Evolutionary conservation across 2,113 vertebrate species (phyloP).

Genomic region (Centropristis striata): DNA sequence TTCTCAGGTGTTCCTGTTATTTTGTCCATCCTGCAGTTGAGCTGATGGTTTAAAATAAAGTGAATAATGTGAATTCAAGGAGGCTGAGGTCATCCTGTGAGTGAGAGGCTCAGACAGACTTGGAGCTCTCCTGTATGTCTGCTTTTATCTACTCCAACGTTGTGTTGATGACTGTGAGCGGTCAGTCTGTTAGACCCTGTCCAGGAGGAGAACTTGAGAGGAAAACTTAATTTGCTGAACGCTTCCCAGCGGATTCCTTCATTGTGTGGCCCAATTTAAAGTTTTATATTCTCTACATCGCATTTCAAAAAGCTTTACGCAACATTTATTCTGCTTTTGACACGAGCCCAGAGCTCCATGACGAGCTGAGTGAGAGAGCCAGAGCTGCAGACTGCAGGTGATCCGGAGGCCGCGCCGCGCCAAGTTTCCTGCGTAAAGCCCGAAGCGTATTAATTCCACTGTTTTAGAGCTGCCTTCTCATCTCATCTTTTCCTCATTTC

Average conservation of each 20-base stretch:
- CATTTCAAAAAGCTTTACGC: slow-evolving; percentile 63
- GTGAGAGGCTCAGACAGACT: slow-evolving; percentile 14
- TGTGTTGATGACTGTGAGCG: slow-evolving; percentile 33
- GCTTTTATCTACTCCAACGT: slow-evolving; percentile 41
- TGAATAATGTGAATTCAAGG: background rate
- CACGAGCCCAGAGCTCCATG: slow-evolving; percentile 48
- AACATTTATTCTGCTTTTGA: slow-evolving; percentile 64
- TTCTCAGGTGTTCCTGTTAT: slow-evolving; percentile 22
- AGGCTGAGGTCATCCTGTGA: slow-evolving; percentile 22
- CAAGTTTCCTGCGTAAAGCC: slow-evolving; percentile 69
- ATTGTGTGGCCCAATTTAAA: slow-evolving; percentile 62
- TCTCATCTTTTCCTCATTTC: slow-evolving; percentile 37
- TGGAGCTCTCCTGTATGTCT: slow-evolving; percentile 63
- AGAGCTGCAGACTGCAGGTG: slow-evolving; percentile 68
- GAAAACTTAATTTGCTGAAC: slow-evolving; percentile 44
- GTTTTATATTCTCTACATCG: slow-evolving; percentile 40
- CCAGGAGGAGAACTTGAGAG: slow-evolving; percentile 19
- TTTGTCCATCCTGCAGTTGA: slow-evolving; percentile 12
- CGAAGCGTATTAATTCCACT: slow-evolving; percentile 33
- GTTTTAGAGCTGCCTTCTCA: slow-evolving; percentile 57
- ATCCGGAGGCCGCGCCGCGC: slow-evolving; percentile 56
- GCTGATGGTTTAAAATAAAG: background rate
- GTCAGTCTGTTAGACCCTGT: slow-evolving; percentile 44
- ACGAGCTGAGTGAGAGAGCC: slow-evolving; percentile 27
- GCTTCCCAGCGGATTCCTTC: slow-evolving; percentile 44